Base-by-base conservation (phyloP, 2,797 vertebrate species). In the Danio aesculapii region DNA sequence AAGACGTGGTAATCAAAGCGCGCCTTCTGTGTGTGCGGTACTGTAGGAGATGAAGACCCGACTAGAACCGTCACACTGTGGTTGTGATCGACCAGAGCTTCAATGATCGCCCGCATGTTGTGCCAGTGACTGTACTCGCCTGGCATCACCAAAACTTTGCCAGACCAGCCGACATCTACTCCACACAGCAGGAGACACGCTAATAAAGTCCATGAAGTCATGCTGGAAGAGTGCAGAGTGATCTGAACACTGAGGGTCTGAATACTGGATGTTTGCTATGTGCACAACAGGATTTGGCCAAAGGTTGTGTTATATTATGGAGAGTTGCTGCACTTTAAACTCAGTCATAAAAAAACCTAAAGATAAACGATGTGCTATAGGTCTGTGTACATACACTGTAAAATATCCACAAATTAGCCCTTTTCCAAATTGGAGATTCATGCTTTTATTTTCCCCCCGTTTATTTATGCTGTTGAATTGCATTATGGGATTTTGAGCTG, bases 51-150 rank as follows among this genome's bases (percentile, higher is more conserved):
- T 55, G 44, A 79, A 41, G 91, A 88, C 3, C 82, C 43, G 43
- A 83, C 81, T 69, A 94, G 49, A 43, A 92, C 90, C 2, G 90
- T 92, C 49, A 94, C 91, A 52, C 94, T 95, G n/a, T 95, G 94
- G 63, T 93, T 96, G n/a, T 81, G 87, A 10, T 95, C 92, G 0
- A 87, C 2, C 0, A 94, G 91, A 63, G 89, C 86, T 21, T 94
- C 91, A 75, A 95, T 79, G 72, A 95, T 61, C n/a, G 12, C 82
- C 58, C 89, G 92, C 49, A 94, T 12, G 43, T 95, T 95, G 75
- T 93, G 71, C 93, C 94, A 95, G 19, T 95, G 94, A 94, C 30
- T 30, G 30, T 30, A 30, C 30, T 30, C 30, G 30, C 30, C 30
- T 30, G 30, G 30, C 30, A 30, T 88, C 39, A 92, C 93, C 63